These are phyloP conservation scores for Cyprinus carpio DNA, from an alignment of 2,113 vertebrate species.

Conservation along the genomic window DNA sequence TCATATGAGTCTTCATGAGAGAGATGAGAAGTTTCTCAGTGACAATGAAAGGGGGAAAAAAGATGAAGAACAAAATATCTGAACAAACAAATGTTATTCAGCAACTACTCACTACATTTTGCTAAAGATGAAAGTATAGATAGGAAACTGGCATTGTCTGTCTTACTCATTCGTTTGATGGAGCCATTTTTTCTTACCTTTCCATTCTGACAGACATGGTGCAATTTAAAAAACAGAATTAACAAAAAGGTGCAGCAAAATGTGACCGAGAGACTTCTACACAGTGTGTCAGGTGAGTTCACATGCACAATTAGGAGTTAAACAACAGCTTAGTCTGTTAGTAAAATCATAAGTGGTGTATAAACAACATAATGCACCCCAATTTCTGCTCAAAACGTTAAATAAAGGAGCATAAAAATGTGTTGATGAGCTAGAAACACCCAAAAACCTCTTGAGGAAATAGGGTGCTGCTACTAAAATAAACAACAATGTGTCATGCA, in stretches of 20 bases:
- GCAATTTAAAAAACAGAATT: slow-evolving; percentile 78
- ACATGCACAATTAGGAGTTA: not conserved
- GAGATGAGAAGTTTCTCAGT: slow-evolving; percentile 37
- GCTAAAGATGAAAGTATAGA: slow-evolving; percentile 50
- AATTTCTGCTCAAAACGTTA: not conserved
- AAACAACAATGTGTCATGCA: slow-evolving; percentile 25
- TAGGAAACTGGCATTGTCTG: slow-evolving; percentile 46
- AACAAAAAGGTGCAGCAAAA: slow-evolving; percentile 66
- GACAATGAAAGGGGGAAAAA: slow-evolving; percentile 28
- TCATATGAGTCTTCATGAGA: slow-evolving; percentile 17
- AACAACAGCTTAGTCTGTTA: not conserved
- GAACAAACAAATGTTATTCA: slow-evolving; percentile 50
- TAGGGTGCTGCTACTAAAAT: slow-evolving; percentile 10
- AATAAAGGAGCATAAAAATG: slow-evolving; percentile 10
- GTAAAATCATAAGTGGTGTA: slow-evolving; percentile 12
- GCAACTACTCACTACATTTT: slow-evolving; percentile 51
- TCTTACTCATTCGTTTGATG: slow-evolving; percentile 37
- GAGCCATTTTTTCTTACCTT: slow-evolving; percentile 75
- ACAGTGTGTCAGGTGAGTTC: not conserved
- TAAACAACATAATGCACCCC: not conserved
- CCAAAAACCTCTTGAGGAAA: not conserved
- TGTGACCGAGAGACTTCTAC: slow-evolving; percentile 41
- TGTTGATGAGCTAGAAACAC: slow-evolving; percentile 7
- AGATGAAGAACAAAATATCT: not conserved
- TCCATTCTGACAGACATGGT: slow-evolving; percentile 80